Conservation (phyloP, 2,113 vertebrate species). For the Rostratula benghalensis region DNA sequence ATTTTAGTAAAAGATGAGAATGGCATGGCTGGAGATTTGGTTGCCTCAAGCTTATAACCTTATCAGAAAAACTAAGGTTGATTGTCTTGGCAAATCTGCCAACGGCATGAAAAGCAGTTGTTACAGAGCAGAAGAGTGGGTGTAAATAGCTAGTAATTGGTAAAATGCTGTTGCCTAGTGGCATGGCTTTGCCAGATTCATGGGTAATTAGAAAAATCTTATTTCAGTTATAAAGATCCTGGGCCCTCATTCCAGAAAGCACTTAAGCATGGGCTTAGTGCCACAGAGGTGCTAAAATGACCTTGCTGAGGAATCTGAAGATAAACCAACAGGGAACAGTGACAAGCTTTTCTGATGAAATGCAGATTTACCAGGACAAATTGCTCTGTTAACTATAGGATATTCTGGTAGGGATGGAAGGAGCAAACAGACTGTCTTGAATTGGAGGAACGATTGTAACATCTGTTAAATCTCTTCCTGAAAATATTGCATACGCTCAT, state of each 20-base stretch:
- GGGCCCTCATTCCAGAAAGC: conserved; percentile 14
- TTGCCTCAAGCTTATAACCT: conserved; percentile 69
- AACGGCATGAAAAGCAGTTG: conserved; percentile 12
- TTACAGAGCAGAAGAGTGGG: conserved; percentile 50
- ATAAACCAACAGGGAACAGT: background rate
- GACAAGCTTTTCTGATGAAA: background rate
- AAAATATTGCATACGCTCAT: background rate
- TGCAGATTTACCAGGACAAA: background rate
- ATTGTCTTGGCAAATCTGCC: conserved; percentile 58
- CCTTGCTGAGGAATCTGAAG: background rate
- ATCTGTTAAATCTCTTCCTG: background rate
- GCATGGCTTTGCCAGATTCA: background rate
- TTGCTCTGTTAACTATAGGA: background rate
- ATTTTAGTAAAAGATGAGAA: conserved; percentile 27
- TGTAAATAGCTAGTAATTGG: conserved; percentile 40
- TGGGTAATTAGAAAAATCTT: background rate
- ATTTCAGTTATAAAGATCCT: background rate
- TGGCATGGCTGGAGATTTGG: conserved; percentile 20
- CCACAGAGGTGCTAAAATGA: conserved; percentile 15
- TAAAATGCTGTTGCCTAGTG: conserved; percentile 8
- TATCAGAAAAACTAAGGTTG: conserved; percentile 55
- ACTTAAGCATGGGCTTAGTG: conserved; percentile 12
- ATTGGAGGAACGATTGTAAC: background rate
- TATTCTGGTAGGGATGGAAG: background rate
- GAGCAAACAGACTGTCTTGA: background rate